Base-by-base conservation (phyloP, 2,888 invertebrate genomes). In the Dolichomitus sp. region DNA sequence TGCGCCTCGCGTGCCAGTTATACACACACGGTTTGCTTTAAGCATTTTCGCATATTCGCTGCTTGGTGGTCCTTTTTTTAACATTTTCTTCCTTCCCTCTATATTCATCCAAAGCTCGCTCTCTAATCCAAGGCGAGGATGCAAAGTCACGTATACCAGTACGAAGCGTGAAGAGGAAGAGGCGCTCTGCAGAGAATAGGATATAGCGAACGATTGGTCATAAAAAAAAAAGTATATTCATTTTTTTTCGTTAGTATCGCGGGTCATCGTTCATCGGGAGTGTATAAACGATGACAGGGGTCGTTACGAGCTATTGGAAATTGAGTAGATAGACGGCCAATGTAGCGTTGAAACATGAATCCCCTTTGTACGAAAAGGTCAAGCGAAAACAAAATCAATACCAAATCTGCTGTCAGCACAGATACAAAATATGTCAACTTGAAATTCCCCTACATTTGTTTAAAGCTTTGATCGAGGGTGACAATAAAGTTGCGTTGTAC, bases 101-200 rank as follows among this genome's bases (percentile, higher is more conserved):
- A 69, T 61, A 69, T 81, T 48, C 68, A 69, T 73, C 42, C 57
- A 27, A 77, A 77, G 59, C 50, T 61, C 48, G 19, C 42, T 69
- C 73, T 54, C 66, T 78, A 81, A 81, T 81, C 81, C 66, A 54
- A 30, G 61, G 40, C 72, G 68, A 69, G 77, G 33, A 69, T 81
- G 81, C 77, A 45, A 52, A 57, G 68, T 81, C 81, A 81, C 81
- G 81, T 78, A 76, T 52, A 48, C 50, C 40, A 57, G 40, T 50
- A 19, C 40, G 27, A 66, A 61, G n/a, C 27, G 33, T 9, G 33
- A 59, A 5, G 59, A 48, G 33, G 19, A 45, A 33, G 65, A 14
- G 40, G 3, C 45, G 48, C 70, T 40, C 37, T 19, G 37, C 45
- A 45, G 19, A 27, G 42, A 37, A 45, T 45, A 11, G 14, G n/a